These are phyloP conservation scores for Akabosia matsudoensis DNA, from an alignment of 1,140 invertebrate genomes.

Conservation along the genomic window DNA sequence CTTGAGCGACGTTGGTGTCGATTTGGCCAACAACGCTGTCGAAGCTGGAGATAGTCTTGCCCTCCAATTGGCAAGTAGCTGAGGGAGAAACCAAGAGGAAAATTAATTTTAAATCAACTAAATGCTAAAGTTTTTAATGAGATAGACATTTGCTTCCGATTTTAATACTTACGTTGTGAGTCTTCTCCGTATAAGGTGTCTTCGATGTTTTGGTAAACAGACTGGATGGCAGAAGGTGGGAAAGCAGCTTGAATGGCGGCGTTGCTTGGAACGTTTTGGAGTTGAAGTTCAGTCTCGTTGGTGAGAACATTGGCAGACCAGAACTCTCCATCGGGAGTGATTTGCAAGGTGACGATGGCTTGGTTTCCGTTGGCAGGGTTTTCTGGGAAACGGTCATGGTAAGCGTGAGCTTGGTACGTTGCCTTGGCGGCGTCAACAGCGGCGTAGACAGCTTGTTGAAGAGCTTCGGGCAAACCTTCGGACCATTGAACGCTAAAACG, in stretches of 20 bases:
- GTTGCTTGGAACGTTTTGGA: constrained; percentile 35
- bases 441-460: constrained; percentile 26
- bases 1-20: constrained; percentile 26
- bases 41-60: constrained; percentile 37
- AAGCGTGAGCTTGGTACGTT: constrained; percentile 16
- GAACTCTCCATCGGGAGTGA: constrained; percentile 40
- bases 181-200: constrained; percentile 24
- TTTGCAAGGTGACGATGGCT: constrained; percentile 1
- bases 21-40: constrained; percentile 44
- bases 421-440: constrained; percentile 19
- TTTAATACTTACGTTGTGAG: neutral
- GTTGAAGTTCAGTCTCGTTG: constrained; percentile 21
- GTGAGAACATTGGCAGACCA: constrained; percentile 28
- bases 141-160: neutral
- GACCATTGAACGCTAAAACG: constrained; percentile 15
- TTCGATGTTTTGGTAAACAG: constrained; percentile 27
- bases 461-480: constrained; percentile 14
- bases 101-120: neutral
- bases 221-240: constrained; percentile 38
- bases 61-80: constrained; percentile 36
- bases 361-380: neutral
- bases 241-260: constrained; percentile 22
- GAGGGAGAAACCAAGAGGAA: neutral
- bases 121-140: neutral
- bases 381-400: constrained; percentile 34